A percentile compares a stretch with the other conserved stretches of the same genome.
These are phyloP conservation scores for Pangasius sanitwongsei DNA, from an alignment of 2,797 vertebrate species.

Conservation along the genomic window DNA sequence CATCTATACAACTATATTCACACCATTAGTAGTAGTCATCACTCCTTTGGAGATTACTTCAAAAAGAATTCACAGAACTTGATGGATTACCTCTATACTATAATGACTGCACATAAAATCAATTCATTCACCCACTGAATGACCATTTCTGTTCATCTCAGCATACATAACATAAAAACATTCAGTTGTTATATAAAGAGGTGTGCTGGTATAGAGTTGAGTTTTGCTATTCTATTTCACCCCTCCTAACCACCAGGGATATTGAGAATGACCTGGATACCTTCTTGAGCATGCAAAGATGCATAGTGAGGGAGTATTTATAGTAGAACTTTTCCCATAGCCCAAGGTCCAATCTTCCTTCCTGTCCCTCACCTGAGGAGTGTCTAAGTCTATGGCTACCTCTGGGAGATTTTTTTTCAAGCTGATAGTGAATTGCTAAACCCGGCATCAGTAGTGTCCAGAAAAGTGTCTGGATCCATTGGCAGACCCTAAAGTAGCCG, in stretches of 20 bases:
- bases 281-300: not conserved
- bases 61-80: not conserved
- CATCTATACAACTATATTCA: conserved; percentile 8
- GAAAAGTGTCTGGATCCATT: not conserved
- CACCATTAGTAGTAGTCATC: conserved; percentile 47
- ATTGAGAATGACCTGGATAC: not conserved
- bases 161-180: not conserved
- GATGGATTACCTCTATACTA: not conserved
- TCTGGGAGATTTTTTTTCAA: not conserved
- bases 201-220: not conserved
- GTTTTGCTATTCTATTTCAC: not conserved
- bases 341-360: not conserved
- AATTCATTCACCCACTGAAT: not conserved
- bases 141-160: not conserved
- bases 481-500: not conserved
- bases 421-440: not conserved
- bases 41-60: conserved; percentile 49
- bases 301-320: not conserved
- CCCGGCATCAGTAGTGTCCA: not conserved
- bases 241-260: not conserved
- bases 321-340: not conserved
- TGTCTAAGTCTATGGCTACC: not conserved
- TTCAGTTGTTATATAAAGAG: not conserved
- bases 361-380: not conserved
- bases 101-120: conserved; percentile 46